phyloP scores from a whole-genome alignment of 2,113 vertebrate species.

The Ceuthmochares aereus region DNA sequence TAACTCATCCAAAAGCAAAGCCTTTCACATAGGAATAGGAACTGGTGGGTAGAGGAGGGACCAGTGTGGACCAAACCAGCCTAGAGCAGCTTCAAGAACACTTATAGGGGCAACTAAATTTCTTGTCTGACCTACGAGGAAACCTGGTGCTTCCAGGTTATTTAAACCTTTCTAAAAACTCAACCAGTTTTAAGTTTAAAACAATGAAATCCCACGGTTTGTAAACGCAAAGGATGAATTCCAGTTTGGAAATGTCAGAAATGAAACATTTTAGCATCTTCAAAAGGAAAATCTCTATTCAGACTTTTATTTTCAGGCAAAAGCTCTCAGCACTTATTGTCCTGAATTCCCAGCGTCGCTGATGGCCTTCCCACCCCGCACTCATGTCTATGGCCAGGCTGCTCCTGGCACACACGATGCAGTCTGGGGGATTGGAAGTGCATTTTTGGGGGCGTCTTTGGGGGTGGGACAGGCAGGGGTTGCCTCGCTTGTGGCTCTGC shows the following conservation, averaged over 20 bases:
- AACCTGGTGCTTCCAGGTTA: neutral
- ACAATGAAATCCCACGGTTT: accelerated
- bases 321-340: neutral
- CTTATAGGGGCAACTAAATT: neutral
- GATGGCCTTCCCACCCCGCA: no score
- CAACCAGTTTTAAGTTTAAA: neutral
- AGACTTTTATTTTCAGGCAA: neutral
- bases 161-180: neutral
- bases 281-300: neutral
- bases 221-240: neutral
- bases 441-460: accelerated
- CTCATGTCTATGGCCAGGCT: no score
- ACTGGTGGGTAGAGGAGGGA: accelerated
- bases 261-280: neutral
- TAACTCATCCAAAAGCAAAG: neutral
- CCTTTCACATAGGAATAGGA: accelerated
- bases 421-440: neutral
- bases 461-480: no score
- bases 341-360: no score
- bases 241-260: neutral
- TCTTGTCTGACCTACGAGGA: neutral
- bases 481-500: accelerated
- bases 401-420: accelerated
- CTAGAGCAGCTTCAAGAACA: neutral
- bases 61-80: neutral